Evolutionary conservation across 2,797 vertebrate species (phyloP).

Genomic region (Ctenopoma kingsleyae): DNA sequence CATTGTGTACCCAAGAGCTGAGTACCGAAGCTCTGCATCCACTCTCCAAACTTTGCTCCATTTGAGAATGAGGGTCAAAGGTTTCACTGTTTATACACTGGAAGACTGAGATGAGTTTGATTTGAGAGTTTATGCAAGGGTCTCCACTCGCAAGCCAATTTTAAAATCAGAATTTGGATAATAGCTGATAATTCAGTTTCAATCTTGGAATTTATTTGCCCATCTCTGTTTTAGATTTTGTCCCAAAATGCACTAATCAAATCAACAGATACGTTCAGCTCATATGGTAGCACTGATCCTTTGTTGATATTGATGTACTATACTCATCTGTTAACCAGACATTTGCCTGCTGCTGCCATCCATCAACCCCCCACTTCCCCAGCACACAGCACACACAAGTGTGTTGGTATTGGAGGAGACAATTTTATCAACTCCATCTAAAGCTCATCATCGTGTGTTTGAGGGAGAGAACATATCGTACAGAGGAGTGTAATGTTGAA

Average conservation of each 20-base stretch:
- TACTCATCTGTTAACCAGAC: conserved; percentile 49
- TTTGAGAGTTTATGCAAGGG: conserved; percentile 26
- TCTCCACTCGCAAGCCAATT: conserved; percentile 12
- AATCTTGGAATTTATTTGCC: conserved; percentile 39
- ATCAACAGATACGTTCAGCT: conserved; percentile 28
- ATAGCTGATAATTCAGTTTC: conserved; percentile 37
- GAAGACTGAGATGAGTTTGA: conserved; percentile 39
- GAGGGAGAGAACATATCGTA: conserved; percentile 11
- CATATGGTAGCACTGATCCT: conserved; percentile 23
- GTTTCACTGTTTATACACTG: conserved; percentile 54
- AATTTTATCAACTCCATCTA: conserved; percentile 31
- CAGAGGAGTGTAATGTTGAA: conserved; percentile 27
- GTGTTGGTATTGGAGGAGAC: conserved; percentile 29
- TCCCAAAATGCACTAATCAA: conserved; percentile 44
- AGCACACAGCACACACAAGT: conserved; percentile 7
- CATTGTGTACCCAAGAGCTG: conserved; percentile 62
- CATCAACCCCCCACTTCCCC: conserved; percentile 20
- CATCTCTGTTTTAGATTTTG: conserved; percentile 48
- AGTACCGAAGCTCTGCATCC: conserved; percentile 65
- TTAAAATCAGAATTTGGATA: conserved; percentile 26
- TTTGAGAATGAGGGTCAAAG: conserved; percentile 68
- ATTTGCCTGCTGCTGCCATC: conserved; percentile 49
- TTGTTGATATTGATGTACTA: conserved; percentile 47
- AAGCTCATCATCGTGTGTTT: conserved; percentile 19
- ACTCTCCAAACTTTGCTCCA: conserved; percentile 61